A percentile compares a stretch with the other conserved stretches of the same genome.
Evolutionary conservation across 1,140 invertebrate genomes (phyloP).

Genomic region (Aphis gossypii): DNA sequence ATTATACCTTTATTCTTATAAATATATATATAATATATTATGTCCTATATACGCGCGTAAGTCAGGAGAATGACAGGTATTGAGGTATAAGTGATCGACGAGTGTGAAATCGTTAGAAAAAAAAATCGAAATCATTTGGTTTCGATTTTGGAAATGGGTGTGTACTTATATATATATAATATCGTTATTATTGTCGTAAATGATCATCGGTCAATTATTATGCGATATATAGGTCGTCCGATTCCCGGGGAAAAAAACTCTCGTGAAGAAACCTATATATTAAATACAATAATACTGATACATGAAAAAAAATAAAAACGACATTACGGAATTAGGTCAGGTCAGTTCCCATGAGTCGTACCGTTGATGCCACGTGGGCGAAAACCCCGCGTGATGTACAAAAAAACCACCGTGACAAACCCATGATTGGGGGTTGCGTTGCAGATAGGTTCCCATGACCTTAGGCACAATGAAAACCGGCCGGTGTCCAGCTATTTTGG

Average conservation of each 20-base stretch:
- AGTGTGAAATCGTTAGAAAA: not conserved
- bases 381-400: not conserved
- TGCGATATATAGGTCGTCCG: not conserved
- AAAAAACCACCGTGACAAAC: constrained; percentile 37
- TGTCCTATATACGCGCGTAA: not conserved
- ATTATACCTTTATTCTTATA: not conserved
- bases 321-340: constrained; percentile 37
- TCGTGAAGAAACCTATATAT: not conserved
- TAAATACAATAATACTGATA: not conserved
- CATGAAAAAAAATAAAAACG: not conserved
- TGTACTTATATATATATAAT: not conserved
- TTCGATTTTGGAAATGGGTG: not conserved
- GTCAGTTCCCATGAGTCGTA: constrained; percentile 41
- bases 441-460: constrained; percentile 51
- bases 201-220: not conserved
- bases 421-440: constrained; percentile 9
- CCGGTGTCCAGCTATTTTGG: not conserved
- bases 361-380: not conserved
- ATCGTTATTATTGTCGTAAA: not conserved
- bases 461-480: not conserved
- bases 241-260: not conserved
- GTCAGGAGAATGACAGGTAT: not conserved
- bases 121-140: not conserved
- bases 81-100: not conserved
- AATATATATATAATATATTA: not conserved